These are phyloP conservation scores for Grantiella picta DNA, from an alignment of 2,113 vertebrate species.

Conservation along the genomic window DNA sequence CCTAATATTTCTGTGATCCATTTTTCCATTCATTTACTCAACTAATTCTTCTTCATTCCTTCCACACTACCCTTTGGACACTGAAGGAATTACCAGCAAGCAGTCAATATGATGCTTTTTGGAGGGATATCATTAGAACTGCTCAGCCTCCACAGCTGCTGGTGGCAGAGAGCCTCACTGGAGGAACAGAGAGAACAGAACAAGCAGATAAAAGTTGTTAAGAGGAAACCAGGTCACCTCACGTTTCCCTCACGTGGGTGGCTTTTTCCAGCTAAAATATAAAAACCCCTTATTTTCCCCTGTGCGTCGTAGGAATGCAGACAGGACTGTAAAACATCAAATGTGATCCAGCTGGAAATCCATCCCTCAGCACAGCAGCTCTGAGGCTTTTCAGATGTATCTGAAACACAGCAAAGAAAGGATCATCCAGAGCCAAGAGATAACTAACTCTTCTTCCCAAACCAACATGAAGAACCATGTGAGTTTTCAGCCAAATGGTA, in stretches of 20 bases:
- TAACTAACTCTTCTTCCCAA: neutral
- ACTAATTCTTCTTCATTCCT: neutral
- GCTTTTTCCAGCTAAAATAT: neutral
- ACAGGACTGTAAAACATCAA: neutral
- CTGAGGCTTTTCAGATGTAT: neutral
- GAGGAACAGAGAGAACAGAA: neutral
- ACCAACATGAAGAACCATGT: accelerated
- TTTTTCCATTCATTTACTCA: neutral
- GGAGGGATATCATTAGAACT: neutral
- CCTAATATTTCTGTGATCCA: neutral
- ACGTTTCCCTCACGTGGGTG: neutral
- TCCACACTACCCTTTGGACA: neutral
- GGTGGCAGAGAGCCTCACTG: neutral
- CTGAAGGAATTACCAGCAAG: neutral
- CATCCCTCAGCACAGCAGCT: neutral
- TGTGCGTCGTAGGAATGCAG: neutral
- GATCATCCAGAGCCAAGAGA: neutral
- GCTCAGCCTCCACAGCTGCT: accelerated
- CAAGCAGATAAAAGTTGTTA: neutral
- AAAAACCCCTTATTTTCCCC: neutral
- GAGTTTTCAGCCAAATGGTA: neutral
- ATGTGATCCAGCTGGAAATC: neutral
- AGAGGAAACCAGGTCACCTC: neutral
- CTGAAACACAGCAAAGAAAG: no score
- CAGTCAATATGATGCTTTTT: neutral